Evolutionary conservation across 2,113 vertebrate species (phyloP).

Genomic region (Crotalus helleri): DNA sequence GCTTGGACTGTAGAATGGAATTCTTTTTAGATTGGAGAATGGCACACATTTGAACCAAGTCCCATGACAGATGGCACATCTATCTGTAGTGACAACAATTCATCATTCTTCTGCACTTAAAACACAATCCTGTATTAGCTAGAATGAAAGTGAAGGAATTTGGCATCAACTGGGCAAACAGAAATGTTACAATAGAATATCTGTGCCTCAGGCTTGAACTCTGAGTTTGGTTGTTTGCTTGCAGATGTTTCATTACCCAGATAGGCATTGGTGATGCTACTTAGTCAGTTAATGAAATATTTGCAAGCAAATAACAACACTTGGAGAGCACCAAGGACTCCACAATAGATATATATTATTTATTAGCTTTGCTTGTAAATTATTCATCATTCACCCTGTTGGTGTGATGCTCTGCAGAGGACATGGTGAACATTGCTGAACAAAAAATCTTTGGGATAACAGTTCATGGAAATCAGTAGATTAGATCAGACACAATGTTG

Average conservation of each 20-base stretch:
- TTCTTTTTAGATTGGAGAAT: conserved; percentile 6
- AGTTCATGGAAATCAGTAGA: conserved; percentile 29
- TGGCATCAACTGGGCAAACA: conserved; percentile 3
- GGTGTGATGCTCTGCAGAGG: neutral
- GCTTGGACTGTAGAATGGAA: conserved; percentile 26
- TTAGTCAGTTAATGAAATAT: no score
- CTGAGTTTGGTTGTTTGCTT: no score
- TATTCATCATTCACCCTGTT: conserved; percentile 10
- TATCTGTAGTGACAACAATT: conserved; percentile 1
- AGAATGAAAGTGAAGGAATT: neutral
- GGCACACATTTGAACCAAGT: conserved; percentile 17
- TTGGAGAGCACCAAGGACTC: no score
- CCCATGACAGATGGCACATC: neutral
- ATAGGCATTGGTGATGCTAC: no score
- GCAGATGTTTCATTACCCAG: no score
- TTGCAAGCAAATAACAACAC: no score
- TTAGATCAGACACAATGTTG: neutral
- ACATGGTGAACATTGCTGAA: neutral
- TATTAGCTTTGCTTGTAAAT: neutral
- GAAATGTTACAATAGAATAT: neutral
- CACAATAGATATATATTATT: conserved; percentile 20
- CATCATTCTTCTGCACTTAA: no score
- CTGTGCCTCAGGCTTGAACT: no score
- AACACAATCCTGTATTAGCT: neutral
- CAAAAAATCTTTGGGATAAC: neutral